Conservation (phyloP, 2,113 vertebrate genomes). For the Cricetomys ansorgei region DNA sequence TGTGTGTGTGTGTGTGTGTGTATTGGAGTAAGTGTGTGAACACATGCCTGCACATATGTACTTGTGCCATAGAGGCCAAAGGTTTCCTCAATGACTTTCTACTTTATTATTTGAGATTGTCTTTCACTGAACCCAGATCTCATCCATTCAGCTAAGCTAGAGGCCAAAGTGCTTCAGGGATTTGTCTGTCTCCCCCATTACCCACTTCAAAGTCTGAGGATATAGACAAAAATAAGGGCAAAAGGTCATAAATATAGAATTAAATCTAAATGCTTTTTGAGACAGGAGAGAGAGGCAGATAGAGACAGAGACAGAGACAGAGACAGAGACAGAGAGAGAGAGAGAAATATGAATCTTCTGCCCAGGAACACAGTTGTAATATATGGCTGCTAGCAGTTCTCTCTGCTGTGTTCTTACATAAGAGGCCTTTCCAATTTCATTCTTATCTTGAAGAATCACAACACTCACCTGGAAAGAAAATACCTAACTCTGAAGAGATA, state of each 20-base stretch:
- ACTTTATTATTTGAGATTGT: not conserved
- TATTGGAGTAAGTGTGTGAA: not conserved
- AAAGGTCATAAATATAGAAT: not conserved
- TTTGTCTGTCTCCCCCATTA: not conserved
- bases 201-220: not conserved
- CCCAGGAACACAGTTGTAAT: not conserved
- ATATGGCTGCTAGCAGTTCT: not conserved
- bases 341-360: not conserved
- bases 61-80: not conserved
- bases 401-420: not conserved
- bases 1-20: not conserved
- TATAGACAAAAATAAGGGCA: not conserved
- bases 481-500: not conserved
- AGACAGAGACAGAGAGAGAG: not conserved
- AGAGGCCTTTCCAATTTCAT: slow-evolving; percentile 36
- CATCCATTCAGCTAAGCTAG: not conserved
- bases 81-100: not conserved
- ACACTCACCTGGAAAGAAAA: slow-evolving; percentile 50
- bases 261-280: not conserved
- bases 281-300: not conserved
- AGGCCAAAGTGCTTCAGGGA: not conserved
- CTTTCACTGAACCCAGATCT: not conserved
- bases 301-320: not conserved
- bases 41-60: not conserved
- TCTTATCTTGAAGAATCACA: not conserved